Evolutionary conservation across 2,888 invertebrate genomes (phyloP).

Genomic region (Heteromurus nitidus): DNA sequence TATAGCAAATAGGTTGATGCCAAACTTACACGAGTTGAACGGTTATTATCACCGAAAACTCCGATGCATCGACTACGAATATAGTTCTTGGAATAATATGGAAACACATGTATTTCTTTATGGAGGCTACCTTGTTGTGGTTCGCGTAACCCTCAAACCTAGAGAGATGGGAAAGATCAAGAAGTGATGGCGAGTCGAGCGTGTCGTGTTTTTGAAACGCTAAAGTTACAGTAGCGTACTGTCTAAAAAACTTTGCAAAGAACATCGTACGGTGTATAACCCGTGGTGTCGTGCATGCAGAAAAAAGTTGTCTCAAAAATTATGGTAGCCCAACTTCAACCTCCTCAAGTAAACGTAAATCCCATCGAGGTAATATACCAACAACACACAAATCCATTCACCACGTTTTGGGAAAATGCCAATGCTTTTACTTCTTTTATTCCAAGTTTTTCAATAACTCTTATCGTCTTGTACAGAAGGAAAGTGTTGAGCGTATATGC

Average conservation of each 20-base stretch:
- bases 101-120: too few relatives aligned
- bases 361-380: background rate
- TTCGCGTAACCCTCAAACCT: too few relatives aligned
- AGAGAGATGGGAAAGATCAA: slow-evolving; percentile 35
- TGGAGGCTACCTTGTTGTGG: too few relatives aligned
- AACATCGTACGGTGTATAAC: too few relatives aligned
- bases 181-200: slow-evolving; percentile 52
- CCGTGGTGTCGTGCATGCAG: too few relatives aligned
- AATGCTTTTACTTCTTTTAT: slow-evolving; percentile 5
- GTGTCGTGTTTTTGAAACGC: slow-evolving; percentile 57
- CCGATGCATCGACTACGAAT: too few relatives aligned
- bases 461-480: too few relatives aligned
- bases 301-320: too few relatives aligned
- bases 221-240: slow-evolving; percentile 36
- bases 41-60: background rate
- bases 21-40: background rate
- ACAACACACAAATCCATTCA: background rate
- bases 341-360: background rate
- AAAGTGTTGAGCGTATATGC: too few relatives aligned
- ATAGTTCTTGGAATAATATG: too few relatives aligned
- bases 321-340: too few relatives aligned
- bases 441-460: too few relatives aligned
- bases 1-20: background rate
- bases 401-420: slow-evolving; percentile 41
- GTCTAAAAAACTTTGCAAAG: background rate